phyloP scores from a whole-genome alignment of 2,113 vertebrate genomes.

The Zosterops pallidus region DNA sequence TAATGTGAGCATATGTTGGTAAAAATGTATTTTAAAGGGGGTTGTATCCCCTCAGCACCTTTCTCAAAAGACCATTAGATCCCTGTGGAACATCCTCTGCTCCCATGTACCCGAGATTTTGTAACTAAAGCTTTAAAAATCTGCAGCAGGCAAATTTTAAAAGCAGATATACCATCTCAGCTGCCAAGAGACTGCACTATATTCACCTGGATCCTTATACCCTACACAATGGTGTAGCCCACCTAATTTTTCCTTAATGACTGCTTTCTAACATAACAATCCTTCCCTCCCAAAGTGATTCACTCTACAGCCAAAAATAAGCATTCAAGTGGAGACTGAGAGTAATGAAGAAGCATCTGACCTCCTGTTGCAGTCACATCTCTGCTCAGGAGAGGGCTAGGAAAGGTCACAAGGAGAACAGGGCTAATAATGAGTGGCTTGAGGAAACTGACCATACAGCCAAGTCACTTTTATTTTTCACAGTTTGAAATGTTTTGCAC shows the following conservation, averaged over 20 bases:
- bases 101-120: neutral
- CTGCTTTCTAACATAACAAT: neutral
- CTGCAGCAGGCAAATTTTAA: neutral
- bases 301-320: neutral
- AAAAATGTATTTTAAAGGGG: neutral
- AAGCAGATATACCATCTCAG: neutral
- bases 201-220: neutral
- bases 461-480: accelerated
- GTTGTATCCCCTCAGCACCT: neutral
- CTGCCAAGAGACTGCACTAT: neutral
- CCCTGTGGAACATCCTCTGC: neutral
- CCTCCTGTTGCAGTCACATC: neutral
- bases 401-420: neutral
- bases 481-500: neutral
- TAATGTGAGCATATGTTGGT: neutral
- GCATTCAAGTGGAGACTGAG: neutral
- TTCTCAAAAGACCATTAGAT: neutral
- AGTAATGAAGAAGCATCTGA: neutral
- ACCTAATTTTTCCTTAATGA: constrained; percentile 10
- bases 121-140: neutral
- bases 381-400: neutral
- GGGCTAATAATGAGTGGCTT: neutral
- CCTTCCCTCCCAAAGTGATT: neutral
- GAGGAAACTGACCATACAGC: neutral
- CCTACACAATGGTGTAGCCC: neutral